Base-by-base conservation (phyloP, 1,140 invertebrate species). In the Euwallacea similis region DNA sequence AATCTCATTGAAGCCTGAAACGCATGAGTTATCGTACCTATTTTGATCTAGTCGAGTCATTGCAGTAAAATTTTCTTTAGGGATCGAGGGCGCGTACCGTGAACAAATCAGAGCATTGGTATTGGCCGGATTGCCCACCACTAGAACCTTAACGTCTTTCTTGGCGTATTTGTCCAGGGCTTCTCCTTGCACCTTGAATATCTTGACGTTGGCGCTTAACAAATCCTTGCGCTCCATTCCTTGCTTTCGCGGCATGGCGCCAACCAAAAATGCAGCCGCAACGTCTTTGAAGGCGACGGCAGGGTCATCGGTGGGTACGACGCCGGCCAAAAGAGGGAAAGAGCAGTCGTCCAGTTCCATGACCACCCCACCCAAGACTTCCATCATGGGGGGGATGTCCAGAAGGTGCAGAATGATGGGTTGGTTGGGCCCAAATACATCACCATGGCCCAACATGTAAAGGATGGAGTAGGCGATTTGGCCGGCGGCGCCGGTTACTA, bases 1-100 rank as follows among this genome's bases (percentile, higher is more conserved):
- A 33, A 33, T 33, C 21, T 33, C 21, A 10, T 58, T 58, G 21
- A 58, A 42, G 9, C 16, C 59, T 11, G 21, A 42, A 7, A 13
- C 21, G 13, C 0, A 7, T 15, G n/a, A 59, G 6, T 58, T n/a
- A 58, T 2, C 9, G 4, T 56, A 71, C 69, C 69, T 88, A 82
- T 99, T 99, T 81, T 99, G 98, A 84, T 99, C 98, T 13, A 99
- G 86, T 73, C 98, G 88, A 0, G 98, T 99, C 93, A 99, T 96
- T 4, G 97, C 98, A 58, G 94, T 94, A 81, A 99, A 99, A 82
- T 99, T 99, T 81, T 96, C 90, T 75, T 91, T 91, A 11, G 98
- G 97, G 82, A 99, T 99, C 4, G 94, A 95, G 43, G 96, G 96
- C n/a, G 96, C 96, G 83, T 97, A 98, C 79, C 96, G 93, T 2